Evolutionary conservation across 2,113 vertebrate species (phyloP), one percentile per base, ranked within the genome.

Genomic region (Scalopus aquaticus): DNA sequence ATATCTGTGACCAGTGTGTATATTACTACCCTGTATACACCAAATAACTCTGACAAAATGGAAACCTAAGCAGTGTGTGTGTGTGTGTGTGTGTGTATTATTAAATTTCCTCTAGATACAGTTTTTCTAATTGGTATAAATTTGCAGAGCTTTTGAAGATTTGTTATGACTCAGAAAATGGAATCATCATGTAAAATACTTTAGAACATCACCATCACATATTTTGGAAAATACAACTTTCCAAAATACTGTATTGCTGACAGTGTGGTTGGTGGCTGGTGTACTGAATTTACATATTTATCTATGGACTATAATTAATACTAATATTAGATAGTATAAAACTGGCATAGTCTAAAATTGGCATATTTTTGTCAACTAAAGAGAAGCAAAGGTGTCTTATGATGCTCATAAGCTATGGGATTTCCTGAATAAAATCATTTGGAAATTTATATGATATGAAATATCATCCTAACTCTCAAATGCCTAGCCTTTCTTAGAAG

Each of bases 401-500:
- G 46, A 92, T n/a, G 9, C 5, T 24, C n/a, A 26, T 26, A 88
- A 90, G 28, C 82, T 82, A 73, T 73, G 7, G 76, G 46, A 37
- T 15, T 70, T 76, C 35, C 26, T 88, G 77, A 88, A 80, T 42
- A 91, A 83, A 77, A 73, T 24, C 8, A 49, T 70, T 73, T 62
- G 20, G 35, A 46, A 90, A 67, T 85, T 65, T 77, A 56, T 60
- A 77, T 82, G 26, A 39, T 74, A 82, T 32, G 39, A 90, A 97
- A 97, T 88, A 37, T 91, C 8, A 94, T 19, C 16, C 4, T 58
- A 24, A 49, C 32, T 67, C 6, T 87, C 86, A 42, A 42, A 95
- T 76, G 70, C 54, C 7, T 6, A 89, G 28, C 58, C 74, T 96
- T 96, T 95, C 67, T 78, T 96, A 13, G 56, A 96, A 54, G 7